Evolutionary conservation across 64 coral and sea anemone genomes (phyloP).

Genomic region (Anthopleura sola): DNA sequence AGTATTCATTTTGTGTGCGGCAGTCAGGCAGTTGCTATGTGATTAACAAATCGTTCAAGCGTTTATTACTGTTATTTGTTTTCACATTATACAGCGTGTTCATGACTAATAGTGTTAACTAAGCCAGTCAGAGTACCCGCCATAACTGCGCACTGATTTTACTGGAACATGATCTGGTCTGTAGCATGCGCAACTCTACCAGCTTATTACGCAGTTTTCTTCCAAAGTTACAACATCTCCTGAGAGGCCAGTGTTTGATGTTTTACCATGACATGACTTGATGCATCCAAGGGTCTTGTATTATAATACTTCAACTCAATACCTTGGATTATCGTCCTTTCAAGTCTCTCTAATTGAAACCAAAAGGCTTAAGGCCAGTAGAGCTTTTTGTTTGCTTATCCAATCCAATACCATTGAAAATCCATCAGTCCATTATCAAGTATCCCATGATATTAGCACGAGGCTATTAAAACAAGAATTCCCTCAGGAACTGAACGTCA

Average conservation of each 20-base stretch:
- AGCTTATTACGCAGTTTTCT: not conserved
- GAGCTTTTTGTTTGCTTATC: constrained; percentile 9
- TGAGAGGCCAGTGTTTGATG: not conserved
- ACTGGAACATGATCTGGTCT: too few species aligned
- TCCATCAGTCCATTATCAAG: not conserved
- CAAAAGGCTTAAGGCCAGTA: not conserved
- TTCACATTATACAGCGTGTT: not conserved
- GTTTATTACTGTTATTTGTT: not conserved
- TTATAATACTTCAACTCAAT: not conserved
- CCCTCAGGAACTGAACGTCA: not conserved
- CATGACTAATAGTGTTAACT: not conserved
- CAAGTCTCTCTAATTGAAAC: not conserved
- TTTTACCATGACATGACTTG: not conserved
- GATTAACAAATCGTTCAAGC: constrained; percentile 1
- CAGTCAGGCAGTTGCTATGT: not conserved
- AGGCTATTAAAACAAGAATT: not conserved
- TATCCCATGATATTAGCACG: not conserved
- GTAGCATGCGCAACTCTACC: not conserved
- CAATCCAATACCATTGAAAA: constrained; percentile 5
- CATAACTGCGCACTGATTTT: too few species aligned
- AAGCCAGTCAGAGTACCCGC: not conserved
- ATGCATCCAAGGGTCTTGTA: not conserved
- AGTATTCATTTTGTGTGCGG: not conserved
- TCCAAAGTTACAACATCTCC: not conserved
- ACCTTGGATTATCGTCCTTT: not conserved